Base-by-base conservation (phyloP, 2,113 vertebrate genomes). In the Ifrita kowaldi region DNA sequence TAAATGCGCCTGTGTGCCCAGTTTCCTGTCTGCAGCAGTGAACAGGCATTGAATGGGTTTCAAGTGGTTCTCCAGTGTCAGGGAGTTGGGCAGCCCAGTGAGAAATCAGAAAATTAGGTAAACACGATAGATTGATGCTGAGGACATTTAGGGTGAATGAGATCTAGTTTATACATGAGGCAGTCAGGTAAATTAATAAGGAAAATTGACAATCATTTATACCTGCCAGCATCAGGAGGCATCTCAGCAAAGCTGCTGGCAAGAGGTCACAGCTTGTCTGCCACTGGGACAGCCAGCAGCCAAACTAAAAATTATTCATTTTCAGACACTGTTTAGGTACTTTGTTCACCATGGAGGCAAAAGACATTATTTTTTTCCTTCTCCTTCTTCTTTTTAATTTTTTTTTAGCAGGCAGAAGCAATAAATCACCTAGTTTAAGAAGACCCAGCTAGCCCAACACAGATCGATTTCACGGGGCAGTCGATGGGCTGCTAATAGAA, bases 181-280 rank as follows among this genome's bases (percentile, higher is more conserved):
- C 96, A 98, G 76, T 96, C 95, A 96, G 93, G 95, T 96, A 98
- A 98, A 98, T 98, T 98, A 99, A 98, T 98, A 98, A 98, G 96
- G 98, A 97, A 98, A 98, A 98, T 96, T 98, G 98, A 97, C 97
- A 98, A 98, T 98, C 95, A 98, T 98, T 98, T 98, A 96, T 98
- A 98, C 95, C 92, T 93, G 96, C 93, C 92, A 96, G 81, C 93
- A 91, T 98, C 95, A 97, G 97, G 97, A 98, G 95, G 95, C 92
- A 57, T 96, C 97, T 98, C 97, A 98, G 97, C 96, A 98, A 98
- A 98, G 97, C 96, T 97, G 96, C 94, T 28, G 88, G 95, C 90
- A 90, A 98, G 98, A 98, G 98, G 98, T 98, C 97, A 97, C 93
- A 97, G 94, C 93, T 98, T 52, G 56, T 97, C 94, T 97, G 81